Evolutionary conservation across 30 jellyfish, hydroid and myxozoan genomes (phyloP).

Genomic region (Hydractinia echinata): DNA sequence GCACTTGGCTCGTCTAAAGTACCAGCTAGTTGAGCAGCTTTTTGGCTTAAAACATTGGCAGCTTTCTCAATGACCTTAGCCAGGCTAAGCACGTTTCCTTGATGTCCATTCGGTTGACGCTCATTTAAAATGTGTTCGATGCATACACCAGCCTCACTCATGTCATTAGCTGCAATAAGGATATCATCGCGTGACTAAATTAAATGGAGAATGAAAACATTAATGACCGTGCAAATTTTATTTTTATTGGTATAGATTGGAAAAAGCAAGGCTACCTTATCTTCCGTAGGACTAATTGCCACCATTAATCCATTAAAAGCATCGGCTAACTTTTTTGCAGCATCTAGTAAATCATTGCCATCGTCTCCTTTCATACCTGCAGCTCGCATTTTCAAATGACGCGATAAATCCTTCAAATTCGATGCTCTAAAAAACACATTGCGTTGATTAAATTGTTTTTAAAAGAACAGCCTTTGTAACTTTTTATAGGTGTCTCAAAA

Average conservation of each 20-base stretch:
- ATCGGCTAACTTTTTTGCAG: slow-evolving; percentile 32
- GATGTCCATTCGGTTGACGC: slow-evolving; percentile 5
- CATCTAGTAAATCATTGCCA: slow-evolving; percentile 31
- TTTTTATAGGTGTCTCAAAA: too few relatives aligned
- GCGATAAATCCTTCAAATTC: slow-evolving; percentile 36
- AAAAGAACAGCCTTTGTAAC: slow-evolving; percentile 3
- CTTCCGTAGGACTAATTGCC: slow-evolving; percentile 23
- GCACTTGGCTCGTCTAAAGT: slow-evolving; percentile 27
- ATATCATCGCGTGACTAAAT: slow-evolving; percentile 8
- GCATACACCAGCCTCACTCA: slow-evolving; percentile 22
- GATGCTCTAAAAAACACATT: slow-evolving; percentile 21
- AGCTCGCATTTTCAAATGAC: background rate
- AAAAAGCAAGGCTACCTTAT: background rate
- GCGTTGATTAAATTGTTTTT: too few relatives aligned
- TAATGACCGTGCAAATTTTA: background rate
- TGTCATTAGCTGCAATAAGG: slow-evolving; percentile 10
- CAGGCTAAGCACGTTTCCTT: slow-evolving; percentile 2
- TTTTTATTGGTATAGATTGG: background rate
- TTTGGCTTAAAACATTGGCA: background rate
- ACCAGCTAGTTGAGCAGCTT: slow-evolving; percentile 19
- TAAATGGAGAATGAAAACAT: background rate
- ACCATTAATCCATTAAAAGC: slow-evolving; percentile 25
- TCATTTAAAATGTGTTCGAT: slow-evolving; percentile 11
- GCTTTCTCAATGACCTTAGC: slow-evolving; percentile 28
- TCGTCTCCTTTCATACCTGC: slow-evolving; percentile 14